These are phyloP conservation scores for Orius insidiosus DNA, from an alignment of 1,140 invertebrate genomes.

Conservation along the genomic window DNA sequence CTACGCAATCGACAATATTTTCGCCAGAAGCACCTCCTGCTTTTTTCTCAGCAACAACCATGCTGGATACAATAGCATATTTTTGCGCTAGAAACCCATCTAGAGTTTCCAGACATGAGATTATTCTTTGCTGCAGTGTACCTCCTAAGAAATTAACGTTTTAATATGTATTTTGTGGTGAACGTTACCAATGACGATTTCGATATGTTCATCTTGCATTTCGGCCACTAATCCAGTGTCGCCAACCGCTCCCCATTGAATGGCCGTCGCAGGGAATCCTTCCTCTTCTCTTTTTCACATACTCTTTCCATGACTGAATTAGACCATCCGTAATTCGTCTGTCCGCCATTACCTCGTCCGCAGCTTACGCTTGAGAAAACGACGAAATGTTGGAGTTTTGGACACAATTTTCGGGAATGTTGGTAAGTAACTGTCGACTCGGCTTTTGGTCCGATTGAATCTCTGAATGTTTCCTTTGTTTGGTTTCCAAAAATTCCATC, in stretches of 20 bases:
- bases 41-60: conserved; percentile 58
- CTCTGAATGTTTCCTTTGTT: conserved; percentile 34
- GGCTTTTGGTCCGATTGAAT: conserved; percentile 39
- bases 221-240: conserved; percentile 59
- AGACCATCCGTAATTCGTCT: conserved; percentile 70
- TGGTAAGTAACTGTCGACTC: conserved; percentile 39
- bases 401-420: conserved; percentile 36
- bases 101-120: conserved; percentile 50
- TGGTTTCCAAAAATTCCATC: conserved; percentile 46
- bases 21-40: conserved; percentile 32
- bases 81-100: conserved; percentile 49
- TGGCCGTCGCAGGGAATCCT: conserved; percentile 43
- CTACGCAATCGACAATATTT: conserved; percentile 43
- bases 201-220: conserved; percentile 60
- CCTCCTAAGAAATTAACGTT: conserved; percentile 37
- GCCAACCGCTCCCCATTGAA: conserved; percentile 54
- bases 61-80: conserved; percentile 52
- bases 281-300: conserved; percentile 37
- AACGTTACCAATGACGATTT: conserved; percentile 38
- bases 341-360: conserved; percentile 74
- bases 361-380: conserved; percentile 79
- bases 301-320: conserved; percentile 58
- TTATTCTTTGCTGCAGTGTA: conserved; percentile 67
- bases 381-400: conserved; percentile 39
- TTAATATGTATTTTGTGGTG: background rate